Conservation (phyloP, 1,140 invertebrate species). For the Augochlora pura region DNA sequence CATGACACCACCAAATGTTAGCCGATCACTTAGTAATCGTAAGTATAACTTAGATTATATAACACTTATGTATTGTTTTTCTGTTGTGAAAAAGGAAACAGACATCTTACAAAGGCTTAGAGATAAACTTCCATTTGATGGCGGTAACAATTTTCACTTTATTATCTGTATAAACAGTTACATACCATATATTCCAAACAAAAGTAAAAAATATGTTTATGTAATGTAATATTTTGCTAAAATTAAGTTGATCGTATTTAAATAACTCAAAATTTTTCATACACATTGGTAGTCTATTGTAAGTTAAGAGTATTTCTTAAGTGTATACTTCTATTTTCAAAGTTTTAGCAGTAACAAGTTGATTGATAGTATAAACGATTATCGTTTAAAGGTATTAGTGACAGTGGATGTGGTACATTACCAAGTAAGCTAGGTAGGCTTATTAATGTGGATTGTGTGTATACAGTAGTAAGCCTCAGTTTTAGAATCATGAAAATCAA, state of each 20-base stretch:
- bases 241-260: not conserved
- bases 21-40: constrained; percentile 71
- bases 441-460: constrained; percentile 56
- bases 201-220: not conserved
- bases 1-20: constrained; percentile 76
- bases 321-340: constrained; percentile 3
- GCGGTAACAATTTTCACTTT: not conserved
- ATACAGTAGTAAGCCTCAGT: constrained; percentile 40
- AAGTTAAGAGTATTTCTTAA: not conserved
- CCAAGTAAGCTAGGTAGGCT: constrained; percentile 40
- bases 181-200: not conserved
- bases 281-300: not conserved
- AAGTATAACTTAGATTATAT: constrained; percentile 57
- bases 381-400: constrained; percentile 45
- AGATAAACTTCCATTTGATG: not conserved
- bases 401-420: constrained; percentile 48
- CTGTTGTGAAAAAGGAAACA: constrained; percentile 4
- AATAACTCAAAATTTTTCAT: not conserved
- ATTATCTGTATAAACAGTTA: not conserved
- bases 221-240: not conserved
- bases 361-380: constrained; percentile 23
- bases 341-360: not conserved
- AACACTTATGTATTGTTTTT: constrained; percentile 9
- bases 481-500: constrained; percentile 58
- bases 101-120: not conserved